These are phyloP conservation scores for Orgyia antiqua DNA, from an alignment of 2,888 invertebrate genomes.

Conservation along the genomic window DNA sequence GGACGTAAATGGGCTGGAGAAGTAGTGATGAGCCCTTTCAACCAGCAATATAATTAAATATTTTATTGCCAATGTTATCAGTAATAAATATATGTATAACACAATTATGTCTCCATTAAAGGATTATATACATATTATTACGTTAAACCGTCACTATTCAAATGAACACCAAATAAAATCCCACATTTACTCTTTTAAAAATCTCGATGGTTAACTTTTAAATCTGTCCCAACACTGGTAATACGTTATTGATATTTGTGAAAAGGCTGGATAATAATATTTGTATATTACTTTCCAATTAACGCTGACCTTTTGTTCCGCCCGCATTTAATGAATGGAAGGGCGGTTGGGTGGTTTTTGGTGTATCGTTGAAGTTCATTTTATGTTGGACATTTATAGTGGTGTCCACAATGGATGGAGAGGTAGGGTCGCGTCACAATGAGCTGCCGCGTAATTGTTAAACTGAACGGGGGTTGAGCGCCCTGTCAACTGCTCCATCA, in stretches of 20 bases:
- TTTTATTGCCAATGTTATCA: no score
- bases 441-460: constrained; percentile 75
- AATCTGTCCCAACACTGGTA: constrained; percentile 69
- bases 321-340: constrained; percentile 13
- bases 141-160: constrained; percentile 18
- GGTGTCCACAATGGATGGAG: constrained; percentile 69
- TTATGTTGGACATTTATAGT: constrained; percentile 45
- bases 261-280: constrained; percentile 76
- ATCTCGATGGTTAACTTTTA: constrained; percentile 65
- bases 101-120: constrained; percentile 8
- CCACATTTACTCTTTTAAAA: constrained; percentile 38
- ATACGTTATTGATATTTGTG: constrained; percentile 77
- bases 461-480: constrained; percentile 72
- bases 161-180: constrained; percentile 43
- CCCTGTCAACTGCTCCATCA: constrained; percentile 71
- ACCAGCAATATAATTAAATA: no score
- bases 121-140: constrained; percentile 4
- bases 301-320: constrained; percentile 40
- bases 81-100: no score
- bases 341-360: constrained; percentile 22
- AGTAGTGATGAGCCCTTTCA: no score
- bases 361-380: constrained; percentile 29
- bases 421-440: constrained; percentile 71
- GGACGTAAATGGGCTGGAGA: no score
- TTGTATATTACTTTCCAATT: constrained; percentile 57